These are phyloP conservation scores for Anthoscopus minutus DNA, from an alignment of 2,113 vertebrate genomes.

Conservation along the genomic window DNA sequence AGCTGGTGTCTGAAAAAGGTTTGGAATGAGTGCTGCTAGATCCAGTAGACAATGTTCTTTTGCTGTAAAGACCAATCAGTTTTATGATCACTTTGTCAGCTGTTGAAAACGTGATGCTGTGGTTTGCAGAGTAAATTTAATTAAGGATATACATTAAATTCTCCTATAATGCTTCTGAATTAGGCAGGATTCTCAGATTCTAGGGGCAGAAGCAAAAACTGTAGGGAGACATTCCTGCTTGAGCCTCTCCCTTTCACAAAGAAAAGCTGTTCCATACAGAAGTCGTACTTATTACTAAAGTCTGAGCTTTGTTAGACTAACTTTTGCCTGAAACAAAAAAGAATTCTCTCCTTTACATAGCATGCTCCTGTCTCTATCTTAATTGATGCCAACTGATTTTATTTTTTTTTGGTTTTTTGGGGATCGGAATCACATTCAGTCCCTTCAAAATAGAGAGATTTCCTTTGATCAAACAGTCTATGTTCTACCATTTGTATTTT, in stretches of 20 bases:
- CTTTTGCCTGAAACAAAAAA: not conserved
- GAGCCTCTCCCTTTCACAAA: not conserved
- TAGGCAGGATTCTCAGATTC: not conserved
- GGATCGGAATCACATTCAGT: not conserved
- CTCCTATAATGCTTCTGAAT: not conserved
- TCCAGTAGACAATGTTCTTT: not conserved
- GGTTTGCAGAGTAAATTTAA: not conserved
- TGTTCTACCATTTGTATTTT: not conserved
- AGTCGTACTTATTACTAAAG: fast-evolving
- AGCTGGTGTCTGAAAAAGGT: not conserved
- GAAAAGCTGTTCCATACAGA: not conserved
- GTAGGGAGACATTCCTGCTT: not conserved
- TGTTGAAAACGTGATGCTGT: not conserved
- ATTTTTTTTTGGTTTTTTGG: not conserved
- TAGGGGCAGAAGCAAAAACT: not conserved
- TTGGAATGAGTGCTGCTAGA: not conserved
- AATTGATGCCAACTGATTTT: not conserved
- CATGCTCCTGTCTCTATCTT: not conserved
- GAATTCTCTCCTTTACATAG: not conserved
- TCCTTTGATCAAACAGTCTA: not conserved
- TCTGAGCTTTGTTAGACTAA: not conserved
- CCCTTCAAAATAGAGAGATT: not conserved
- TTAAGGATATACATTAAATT: not conserved
- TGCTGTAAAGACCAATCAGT: not conserved
- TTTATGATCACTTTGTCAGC: not conserved